Evolutionary conservation across 2,113 vertebrate species (phyloP).

Genomic region (Pycnonotus jocosus): DNA sequence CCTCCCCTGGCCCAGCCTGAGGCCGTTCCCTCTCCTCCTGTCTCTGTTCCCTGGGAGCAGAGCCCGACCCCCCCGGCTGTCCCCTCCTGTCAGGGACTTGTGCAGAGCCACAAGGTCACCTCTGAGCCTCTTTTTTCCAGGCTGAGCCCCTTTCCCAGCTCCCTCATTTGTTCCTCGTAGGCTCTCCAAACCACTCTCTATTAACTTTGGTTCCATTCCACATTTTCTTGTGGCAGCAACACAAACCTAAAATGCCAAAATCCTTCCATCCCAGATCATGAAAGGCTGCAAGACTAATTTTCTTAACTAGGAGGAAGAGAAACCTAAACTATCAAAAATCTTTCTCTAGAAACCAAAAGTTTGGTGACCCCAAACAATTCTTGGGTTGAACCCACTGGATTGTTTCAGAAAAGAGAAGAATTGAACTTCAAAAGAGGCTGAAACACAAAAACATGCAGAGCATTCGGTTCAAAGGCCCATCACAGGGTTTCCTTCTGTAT

Average conservation of each 20-base stretch:
- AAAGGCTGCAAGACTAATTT: neutral
- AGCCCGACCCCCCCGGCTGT: fast-evolving
- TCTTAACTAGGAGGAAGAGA: neutral
- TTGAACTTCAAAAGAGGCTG: neutral
- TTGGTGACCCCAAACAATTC: neutral
- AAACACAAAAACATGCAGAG: neutral
- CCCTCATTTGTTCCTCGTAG: neutral
- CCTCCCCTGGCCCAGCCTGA: neutral
- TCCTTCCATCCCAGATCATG: fast-evolving
- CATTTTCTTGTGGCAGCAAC: neutral
- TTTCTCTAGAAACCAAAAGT: neutral
- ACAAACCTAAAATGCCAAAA: neutral
- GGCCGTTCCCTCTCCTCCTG: fast-evolving
- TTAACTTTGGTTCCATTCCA: neutral
- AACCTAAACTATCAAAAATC: neutral
- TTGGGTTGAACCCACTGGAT: neutral
- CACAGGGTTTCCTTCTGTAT: conserved; percentile 16
- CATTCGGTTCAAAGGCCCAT: neutral
- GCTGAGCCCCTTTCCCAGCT: neutral
- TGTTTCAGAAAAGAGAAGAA: neutral
- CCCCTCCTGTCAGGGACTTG: neutral
- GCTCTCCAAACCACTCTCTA: neutral
- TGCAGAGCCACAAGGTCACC: neutral
- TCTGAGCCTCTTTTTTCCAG: neutral
- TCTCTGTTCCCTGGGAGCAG: neutral